Percentiles rank a stretch among this genome's conserved stretches.
These are phyloP conservation scores for Neodon shergylaensis DNA, from an alignment of 2,113 vertebrate genomes.

Conservation along the genomic window DNA sequence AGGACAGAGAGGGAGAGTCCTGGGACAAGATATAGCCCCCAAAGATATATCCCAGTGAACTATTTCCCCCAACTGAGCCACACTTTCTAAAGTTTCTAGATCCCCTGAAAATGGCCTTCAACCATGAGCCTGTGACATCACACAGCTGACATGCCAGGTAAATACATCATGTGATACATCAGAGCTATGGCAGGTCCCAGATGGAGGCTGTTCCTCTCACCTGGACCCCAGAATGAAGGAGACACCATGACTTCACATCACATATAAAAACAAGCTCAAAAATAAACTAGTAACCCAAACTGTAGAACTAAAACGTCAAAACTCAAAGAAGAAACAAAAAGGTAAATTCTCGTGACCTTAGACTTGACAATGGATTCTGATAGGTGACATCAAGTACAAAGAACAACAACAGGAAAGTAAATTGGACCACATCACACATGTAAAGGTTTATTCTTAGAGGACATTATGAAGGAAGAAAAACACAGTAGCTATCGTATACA, in stretches of 20 bases:
- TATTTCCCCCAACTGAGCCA: background rate
- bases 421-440: background rate
- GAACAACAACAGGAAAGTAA: background rate
- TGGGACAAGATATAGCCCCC: background rate
- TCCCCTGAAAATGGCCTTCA: background rate
- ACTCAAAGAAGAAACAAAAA: background rate
- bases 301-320: background rate
- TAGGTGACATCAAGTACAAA: background rate
- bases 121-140: background rate
- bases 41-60: background rate
- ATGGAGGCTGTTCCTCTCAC: background rate
- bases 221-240: background rate
- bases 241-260: background rate
- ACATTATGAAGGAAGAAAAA: background rate
- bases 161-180: background rate
- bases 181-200: background rate
- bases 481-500: background rate
- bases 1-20: background rate
- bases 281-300: background rate
- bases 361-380: background rate
- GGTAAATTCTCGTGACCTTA: background rate
- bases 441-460: background rate
- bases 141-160: background rate
- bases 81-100: background rate
- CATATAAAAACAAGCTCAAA: background rate